Percentiles rank a stretch among this genome's conserved stretches.
These are phyloP conservation scores for Protomyctophum bolini DNA, from an alignment of 2,113 vertebrate genomes.

Conservation along the genomic window DNA sequence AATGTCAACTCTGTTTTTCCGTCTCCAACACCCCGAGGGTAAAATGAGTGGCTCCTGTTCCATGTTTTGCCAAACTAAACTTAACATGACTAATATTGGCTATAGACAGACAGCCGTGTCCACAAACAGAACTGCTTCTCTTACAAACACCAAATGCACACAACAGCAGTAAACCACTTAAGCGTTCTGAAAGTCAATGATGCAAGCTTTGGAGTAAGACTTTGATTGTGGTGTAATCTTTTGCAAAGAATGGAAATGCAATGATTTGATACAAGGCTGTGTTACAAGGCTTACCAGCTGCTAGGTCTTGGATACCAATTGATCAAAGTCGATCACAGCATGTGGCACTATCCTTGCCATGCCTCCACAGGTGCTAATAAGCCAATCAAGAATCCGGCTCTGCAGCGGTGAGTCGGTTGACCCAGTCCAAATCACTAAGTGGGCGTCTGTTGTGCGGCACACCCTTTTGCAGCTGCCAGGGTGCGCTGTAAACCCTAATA, in stretches of 20 bases:
- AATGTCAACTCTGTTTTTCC: not conserved
- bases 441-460: not conserved
- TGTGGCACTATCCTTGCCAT: not conserved
- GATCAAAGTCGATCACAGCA: not conserved
- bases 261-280: too few relatives aligned
- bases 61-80: not conserved
- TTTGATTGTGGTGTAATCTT: too few relatives aligned
- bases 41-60: slow-evolving; percentile 1
- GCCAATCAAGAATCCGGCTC: slow-evolving; percentile 18
- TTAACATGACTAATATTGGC: slow-evolving; percentile 2
- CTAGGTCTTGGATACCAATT: too few relatives aligned
- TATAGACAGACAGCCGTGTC: not conserved
- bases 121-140: not conserved
- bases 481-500: not conserved
- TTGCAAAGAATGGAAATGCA: too few relatives aligned
- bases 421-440: too few relatives aligned
- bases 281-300: too few relatives aligned
- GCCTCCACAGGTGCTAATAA: not conserved
- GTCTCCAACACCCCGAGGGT: not conserved
- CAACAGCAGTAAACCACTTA: too few relatives aligned
- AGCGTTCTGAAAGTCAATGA: too few relatives aligned
- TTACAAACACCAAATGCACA: too few relatives aligned
- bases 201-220: too few relatives aligned
- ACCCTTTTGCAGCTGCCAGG: slow-evolving; percentile 31
- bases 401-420: not conserved